Base-by-base conservation (phyloP, 2,888 invertebrate genomes). In the Napeogenes sylphis region DNA sequence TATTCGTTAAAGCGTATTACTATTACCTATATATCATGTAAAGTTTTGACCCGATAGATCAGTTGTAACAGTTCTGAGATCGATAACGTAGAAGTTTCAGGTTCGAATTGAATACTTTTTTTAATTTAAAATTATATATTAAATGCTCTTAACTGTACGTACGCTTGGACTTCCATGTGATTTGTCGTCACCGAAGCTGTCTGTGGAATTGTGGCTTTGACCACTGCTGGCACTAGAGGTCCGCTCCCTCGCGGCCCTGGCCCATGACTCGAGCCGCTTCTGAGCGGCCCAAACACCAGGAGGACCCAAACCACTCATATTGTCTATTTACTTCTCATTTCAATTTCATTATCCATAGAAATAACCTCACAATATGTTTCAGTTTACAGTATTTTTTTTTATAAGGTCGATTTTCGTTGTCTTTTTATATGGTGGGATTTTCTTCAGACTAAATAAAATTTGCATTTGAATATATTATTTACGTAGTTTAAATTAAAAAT, bases 271-370 rank as follows among this genome's bases (percentile, higher is more conserved):
- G 55, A 95, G 91, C 68, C 94, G 87, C 80, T 95, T 95, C 82
- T 95, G 95, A 35, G 95, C 94, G 67, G 94, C 93, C 95, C 95
- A 95, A 73, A 94, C 94, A 65, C 94, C 93, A 14, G 94, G 93
- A 63, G 94, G 95, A 72, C 94, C 94, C 74, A 94, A 87, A 63
- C 94, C 94, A 83, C 93, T 93, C 93, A 93, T 93, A 64, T 70
- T 80, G 66, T 64, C 67, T 66, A 71, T 62, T 73, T 66, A 71
- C 61, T 61, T 71, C 63, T 67, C 67, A 69, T 61, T 55, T 65
- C 66, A 21, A 30, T 30, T 10, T 42, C 42, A 42, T 68, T 78
- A 76, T 76, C 74, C 79, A 78, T 13, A 42, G 33, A 33, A 47
- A 35, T 54, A 46, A 35, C 2, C 21, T 6, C 45, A 55, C 32